A percentile compares a stretch with the other conserved stretches of the same genome.
Conservation (phyloP, 2,797 vertebrate genomes). For the Leptoclinus maculatus region DNA sequence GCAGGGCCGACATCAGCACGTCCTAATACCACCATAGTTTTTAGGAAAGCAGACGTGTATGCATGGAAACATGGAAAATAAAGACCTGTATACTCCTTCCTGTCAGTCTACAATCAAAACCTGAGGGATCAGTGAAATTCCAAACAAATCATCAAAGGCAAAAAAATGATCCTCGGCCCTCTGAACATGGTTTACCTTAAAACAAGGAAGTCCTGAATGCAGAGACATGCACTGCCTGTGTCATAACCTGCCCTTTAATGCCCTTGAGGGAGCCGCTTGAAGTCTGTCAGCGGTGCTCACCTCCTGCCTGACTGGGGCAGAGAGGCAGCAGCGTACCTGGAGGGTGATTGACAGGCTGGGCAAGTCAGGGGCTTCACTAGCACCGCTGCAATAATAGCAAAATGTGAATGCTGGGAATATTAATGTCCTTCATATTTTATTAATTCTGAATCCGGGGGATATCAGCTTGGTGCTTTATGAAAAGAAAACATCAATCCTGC, state of each 20-base stretch:
- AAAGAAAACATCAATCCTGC: slow-evolving; percentile 84
- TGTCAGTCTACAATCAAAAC: slow-evolving; percentile 14
- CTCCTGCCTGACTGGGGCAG: slow-evolving; percentile 67
- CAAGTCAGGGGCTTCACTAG: slow-evolving; percentile 49
- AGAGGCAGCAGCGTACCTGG: slow-evolving; percentile 54
- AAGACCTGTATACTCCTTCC: not conserved
- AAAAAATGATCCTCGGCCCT: not conserved
- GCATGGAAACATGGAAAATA: not conserved
- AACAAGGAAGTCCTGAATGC: slow-evolving; percentile 45
- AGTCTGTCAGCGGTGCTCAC: slow-evolving; percentile 69
- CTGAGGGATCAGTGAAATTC: slow-evolving; percentile 32
- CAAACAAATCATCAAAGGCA: slow-evolving; percentile 43
- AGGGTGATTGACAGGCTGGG: slow-evolving; percentile 76
- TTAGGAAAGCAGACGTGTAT: not conserved
- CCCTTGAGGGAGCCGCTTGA: slow-evolving; percentile 73
- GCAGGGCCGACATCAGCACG: not conserved
- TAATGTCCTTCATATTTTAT: slow-evolving; percentile 87
- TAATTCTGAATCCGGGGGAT: slow-evolving; percentile 79
- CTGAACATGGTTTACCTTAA: slow-evolving; percentile 5
- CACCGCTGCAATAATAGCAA: slow-evolving; percentile 75
- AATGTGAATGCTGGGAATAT: slow-evolving; percentile 77
- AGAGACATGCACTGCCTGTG: slow-evolving; percentile 40
- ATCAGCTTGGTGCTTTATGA: slow-evolving; percentile 75
- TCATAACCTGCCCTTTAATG: slow-evolving; percentile 67
- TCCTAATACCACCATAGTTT: not conserved